Conservation (phyloP, 2,113 vertebrate species). For the Percina caprodes region DNA sequence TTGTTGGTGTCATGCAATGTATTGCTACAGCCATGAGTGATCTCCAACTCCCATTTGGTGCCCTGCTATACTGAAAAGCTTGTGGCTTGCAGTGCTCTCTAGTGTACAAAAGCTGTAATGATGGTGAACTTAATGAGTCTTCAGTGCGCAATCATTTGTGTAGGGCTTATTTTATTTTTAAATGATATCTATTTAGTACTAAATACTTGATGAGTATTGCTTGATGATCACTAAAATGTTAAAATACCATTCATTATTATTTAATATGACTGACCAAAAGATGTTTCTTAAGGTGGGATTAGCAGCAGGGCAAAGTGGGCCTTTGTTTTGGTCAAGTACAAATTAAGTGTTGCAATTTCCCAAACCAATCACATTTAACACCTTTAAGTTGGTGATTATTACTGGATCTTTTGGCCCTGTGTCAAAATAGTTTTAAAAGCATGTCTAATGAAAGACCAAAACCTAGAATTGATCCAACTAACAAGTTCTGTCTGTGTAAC, state of each 20-base stretch:
- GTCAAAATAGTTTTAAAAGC: not conserved
- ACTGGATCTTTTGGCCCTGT: not conserved
- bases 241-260: not conserved
- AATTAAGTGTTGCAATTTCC: not conserved
- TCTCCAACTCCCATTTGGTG: not conserved
- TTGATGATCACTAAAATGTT: not conserved
- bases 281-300: not conserved
- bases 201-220: too few relatives aligned
- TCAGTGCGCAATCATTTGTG: not conserved
- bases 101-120: slow-evolving; percentile 2
- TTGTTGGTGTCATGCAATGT: slow-evolving; percentile 33
- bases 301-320: not conserved
- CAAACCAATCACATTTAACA: not conserved
- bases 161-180: too few relatives aligned
- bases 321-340: not conserved
- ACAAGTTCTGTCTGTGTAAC: not conserved
- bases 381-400: not conserved
- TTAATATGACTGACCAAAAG: not conserved
- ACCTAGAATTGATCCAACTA: not conserved
- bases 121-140: too few relatives aligned
- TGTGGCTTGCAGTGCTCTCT: slow-evolving; percentile 51
- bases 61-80: not conserved
- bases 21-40: slow-evolving; percentile 11
- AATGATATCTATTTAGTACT: too few relatives aligned
- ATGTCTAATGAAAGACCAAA: not conserved